A percentile compares a stretch with the other conserved stretches of the same genome.
These are phyloP conservation scores for Zophobas atratus DNA, from an alignment of 1,140 invertebrate genomes.

Conservation along the genomic window DNA sequence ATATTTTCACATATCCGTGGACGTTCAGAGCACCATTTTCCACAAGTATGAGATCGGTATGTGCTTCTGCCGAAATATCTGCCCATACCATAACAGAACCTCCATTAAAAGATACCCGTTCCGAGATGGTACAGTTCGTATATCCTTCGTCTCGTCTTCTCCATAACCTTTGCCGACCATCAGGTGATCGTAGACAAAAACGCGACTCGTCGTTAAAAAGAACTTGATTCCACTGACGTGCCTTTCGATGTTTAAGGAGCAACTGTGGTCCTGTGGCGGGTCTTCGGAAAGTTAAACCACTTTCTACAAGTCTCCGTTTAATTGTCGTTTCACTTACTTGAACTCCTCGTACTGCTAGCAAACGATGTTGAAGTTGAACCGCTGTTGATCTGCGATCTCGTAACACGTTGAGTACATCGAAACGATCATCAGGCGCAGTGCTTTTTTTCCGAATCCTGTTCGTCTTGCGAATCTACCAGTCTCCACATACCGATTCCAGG, in stretches of 20 bases:
- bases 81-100: background rate
- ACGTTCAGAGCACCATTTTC: background rate
- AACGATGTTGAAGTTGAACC: background rate
- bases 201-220: background rate
- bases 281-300: background rate
- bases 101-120: background rate
- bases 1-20: background rate
- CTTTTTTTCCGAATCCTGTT: slow-evolving; percentile 10
- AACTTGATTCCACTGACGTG: background rate
- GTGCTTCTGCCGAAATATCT: background rate
- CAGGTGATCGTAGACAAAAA: background rate
- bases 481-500: slow-evolving; percentile 12
- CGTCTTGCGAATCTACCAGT: slow-evolving; percentile 3
- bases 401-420: background rate
- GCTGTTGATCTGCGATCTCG: background rate
- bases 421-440: background rate
- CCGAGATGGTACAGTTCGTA: background rate
- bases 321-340: background rate
- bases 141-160: background rate
- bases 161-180: background rate
- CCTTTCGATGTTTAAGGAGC: background rate
- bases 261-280: background rate
- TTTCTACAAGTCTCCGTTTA: background rate
- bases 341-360: background rate
- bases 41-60: background rate